Percentiles rank a stretch among this genome's conserved stretches.
These are phyloP conservation scores for Acropora yongei DNA, from an alignment of 64 coral and sea anemone genomes.

Conservation along the genomic window DNA sequence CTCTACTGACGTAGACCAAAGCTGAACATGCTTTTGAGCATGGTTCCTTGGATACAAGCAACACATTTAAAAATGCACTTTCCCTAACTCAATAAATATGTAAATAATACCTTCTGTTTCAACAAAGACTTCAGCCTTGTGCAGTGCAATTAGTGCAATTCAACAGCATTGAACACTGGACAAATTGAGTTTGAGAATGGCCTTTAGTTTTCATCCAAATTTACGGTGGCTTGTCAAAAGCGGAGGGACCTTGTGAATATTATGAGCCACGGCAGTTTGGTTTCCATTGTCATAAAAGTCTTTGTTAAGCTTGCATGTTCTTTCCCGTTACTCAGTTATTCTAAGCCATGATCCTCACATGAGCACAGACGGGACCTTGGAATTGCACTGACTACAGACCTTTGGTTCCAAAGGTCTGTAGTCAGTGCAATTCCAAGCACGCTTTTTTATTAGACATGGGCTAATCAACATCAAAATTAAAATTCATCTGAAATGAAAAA, in stretches of 20 bases:
- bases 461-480: not conserved
- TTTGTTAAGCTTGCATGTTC: too few species aligned
- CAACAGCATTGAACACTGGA: not conserved
- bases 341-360: conserved; percentile 39
- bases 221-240: not conserved
- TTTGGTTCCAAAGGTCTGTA: not conserved
- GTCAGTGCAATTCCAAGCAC: not conserved
- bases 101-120: not conserved
- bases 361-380: not conserved
- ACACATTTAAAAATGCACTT: not conserved
- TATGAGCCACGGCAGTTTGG: not conserved
- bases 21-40: not conserved
- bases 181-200: too few species aligned
- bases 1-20: not conserved
- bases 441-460: not conserved
- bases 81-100: not conserved
- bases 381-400: not conserved
- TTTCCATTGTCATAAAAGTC: not conserved
- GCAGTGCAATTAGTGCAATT: not conserved
- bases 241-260: not conserved
- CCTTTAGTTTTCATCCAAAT: not conserved
- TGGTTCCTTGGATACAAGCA: not conserved
- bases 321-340: not conserved
- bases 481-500: not conserved
- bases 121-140: too few species aligned